phyloP scores from a whole-genome alignment of 1,140 invertebrate species.

The Leptestheria dahalacensis region DNA sequence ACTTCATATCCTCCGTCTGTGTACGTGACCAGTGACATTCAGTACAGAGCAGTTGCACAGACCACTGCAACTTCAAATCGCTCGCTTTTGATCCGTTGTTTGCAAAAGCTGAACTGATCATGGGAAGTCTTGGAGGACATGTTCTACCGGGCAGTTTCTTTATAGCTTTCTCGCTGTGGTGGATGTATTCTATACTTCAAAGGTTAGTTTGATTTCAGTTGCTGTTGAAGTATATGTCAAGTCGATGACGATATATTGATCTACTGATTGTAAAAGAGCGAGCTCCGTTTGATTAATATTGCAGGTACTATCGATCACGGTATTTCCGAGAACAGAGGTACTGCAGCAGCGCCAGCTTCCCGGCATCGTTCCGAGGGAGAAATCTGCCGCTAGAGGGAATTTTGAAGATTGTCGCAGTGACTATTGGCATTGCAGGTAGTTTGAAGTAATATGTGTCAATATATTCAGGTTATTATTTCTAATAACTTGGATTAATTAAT shows the following conservation, averaged over 20 bases:
- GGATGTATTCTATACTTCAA: conserved; percentile 10
- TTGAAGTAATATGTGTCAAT: background rate
- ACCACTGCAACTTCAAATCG: no score
- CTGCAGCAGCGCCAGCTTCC: conserved; percentile 25
- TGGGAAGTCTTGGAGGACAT: background rate
- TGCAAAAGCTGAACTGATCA: no score
- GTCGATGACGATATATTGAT: background rate
- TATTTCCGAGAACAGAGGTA: conserved; percentile 22
- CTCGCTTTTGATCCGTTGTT: no score
- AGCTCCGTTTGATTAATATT: background rate
- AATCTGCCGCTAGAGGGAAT: conserved; percentile 27
- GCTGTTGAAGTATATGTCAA: background rate
- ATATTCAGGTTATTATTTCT: conserved; percentile 10
- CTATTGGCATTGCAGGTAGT: conserved; percentile 27
- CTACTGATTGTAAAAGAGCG: background rate
- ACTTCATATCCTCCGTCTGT: no score
- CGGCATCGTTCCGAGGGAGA: conserved; percentile 25
- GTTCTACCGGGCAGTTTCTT: background rate
- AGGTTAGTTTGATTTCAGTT: background rate
- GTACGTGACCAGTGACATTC: no score
- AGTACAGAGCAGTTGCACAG: no score
- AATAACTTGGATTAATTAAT: background rate
- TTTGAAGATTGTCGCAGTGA: conserved; percentile 27
- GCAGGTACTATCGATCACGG: conserved; percentile 24
- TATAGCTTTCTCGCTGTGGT: background rate